Base-by-base conservation (phyloP, 2,888 invertebrate genomes). In the Idaea straminata region DNA sequence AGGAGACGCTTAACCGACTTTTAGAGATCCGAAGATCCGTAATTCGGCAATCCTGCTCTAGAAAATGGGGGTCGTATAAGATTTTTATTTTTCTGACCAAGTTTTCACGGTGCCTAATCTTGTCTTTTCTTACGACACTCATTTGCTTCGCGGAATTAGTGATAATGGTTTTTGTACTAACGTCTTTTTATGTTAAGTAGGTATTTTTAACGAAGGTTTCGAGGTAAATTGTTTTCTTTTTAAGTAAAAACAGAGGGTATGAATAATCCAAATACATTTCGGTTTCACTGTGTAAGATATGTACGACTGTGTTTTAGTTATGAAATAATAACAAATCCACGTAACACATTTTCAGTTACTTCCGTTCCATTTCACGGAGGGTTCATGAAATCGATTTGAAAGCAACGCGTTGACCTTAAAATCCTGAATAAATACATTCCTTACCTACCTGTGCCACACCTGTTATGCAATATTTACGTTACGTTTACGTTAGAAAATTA, bases 1-100 rank as follows among this genome's bases (percentile, higher is more conserved):
- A 64, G 66, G 68, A 71, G 66, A 72, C 67, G 71, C 74, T 73
- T 69, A 71, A 72, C 68, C 62, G 65, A 70, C 67, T 67, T 67
- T 65, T 62, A 69, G 66, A 63, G 67, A 68, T 71, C 63, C 62
- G 64, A 61, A 70, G 68, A 76, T 76, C 77, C 75, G 70, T 76
- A 73, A 78, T 78, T 81, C 73, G 62, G 69, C 69, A 61, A 72
- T 72, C 66, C 71, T 65, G 66, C 67, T 67, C 68, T 66, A 59
- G 63, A 66, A 66, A 69, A 69, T 67, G 62, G 66, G 66, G 70
- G 70, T 65, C 66, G 63, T 64, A 61, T 65, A 68, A 64, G 68
- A 66, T 75, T 72, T 75, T 73, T 68, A 66, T 74, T 73, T 76
- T 76, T 69, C 38, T 35, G 13, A 47, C 63, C 36, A 35, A 64